Base-by-base conservation (phyloP, 2,797 vertebrate genomes). In the Cyclopterus lumpus region DNA sequence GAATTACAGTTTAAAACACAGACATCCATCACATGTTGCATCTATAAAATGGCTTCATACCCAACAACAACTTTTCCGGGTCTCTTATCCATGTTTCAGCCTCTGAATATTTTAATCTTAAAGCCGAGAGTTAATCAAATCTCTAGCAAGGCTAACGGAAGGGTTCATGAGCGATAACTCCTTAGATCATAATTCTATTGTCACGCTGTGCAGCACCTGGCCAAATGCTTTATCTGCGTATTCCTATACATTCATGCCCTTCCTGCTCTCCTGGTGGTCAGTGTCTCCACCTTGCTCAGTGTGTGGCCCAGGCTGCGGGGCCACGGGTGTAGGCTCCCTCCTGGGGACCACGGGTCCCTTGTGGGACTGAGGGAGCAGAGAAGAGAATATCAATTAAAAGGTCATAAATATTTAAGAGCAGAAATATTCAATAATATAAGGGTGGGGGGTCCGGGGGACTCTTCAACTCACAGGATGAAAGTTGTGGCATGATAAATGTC, bases 301-400 rank as follows among this genome's bases (percentile, higher is more conserved):
- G 86, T 93, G 93, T 90, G 92, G 79, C 89, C 89, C 24, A 87
- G 87, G 80, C 88, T 72, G 81, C 62, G 68, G 90, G 87, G 82
- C 88, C 79, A 80, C 76, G 79, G 79, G 74, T 54, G 76, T 69
- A 75, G 78, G 77, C 79, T 70, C 78, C 86, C 92, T 92, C 90
- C 90, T 66, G 89, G 91, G 92, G 91, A 89, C 92, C 88, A 71
- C 2, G 67, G 82, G 83, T 92, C 93, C 92, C 91, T 71, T 76
- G 90, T 91, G 93, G 88, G 91, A 73, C 88, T 92, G 88, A 90
- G 90, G 83, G 90, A 92, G 91, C 90, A 89, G 87, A 84, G 90
- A 92, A 87, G 85, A 91, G 93, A 94, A 94, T 94, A 95, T 95
- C 94, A 95, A 95, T 95, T 95, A 94, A 94, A 95, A 93, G 86